Evolutionary conservation across 2,113 vertebrate species (phyloP).

Genomic region (Indri indri): DNA sequence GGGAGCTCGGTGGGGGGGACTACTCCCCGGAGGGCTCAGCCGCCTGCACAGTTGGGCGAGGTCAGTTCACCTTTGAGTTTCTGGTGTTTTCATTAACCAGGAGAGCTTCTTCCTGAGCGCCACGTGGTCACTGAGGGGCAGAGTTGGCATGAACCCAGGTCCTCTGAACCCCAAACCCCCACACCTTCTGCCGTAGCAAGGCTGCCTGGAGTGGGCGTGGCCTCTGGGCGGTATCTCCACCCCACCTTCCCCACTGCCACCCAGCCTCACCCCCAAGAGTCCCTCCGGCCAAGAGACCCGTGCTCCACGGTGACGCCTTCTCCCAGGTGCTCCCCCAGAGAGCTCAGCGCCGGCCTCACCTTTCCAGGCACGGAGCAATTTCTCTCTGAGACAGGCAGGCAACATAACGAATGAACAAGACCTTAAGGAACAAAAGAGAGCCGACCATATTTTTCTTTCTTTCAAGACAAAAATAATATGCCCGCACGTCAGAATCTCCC

Average conservation of each 20-base stretch:
- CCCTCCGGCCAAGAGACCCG: not conserved
- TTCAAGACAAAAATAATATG: slow-evolving; percentile 58
- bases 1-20: no score
- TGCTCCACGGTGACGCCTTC: not conserved
- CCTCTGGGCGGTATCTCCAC: rapidly evolving
- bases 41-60: not conserved
- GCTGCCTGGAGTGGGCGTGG: rapidly evolving
- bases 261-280: not conserved
- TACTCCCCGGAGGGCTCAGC: not conserved
- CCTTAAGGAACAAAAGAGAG: slow-evolving; percentile 53
- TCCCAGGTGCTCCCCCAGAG: not conserved
- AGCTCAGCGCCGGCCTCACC: not conserved
- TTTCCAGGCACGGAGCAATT: slow-evolving; percentile 52
- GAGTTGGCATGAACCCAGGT: not conserved
- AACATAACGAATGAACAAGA: slow-evolving; percentile 59
- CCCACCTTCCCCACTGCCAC: not conserved
- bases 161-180: not conserved
- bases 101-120: not conserved
- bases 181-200: not conserved
- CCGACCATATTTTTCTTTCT: slow-evolving; percentile 71
- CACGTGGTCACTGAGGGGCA: not conserved
- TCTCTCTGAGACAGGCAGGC: slow-evolving; percentile 58
- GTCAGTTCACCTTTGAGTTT: rapidly evolving
- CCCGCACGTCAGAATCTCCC: slow-evolving; percentile 48
- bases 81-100: not conserved